Conservation (phyloP, 2,888 invertebrate genomes). For the Chouioia cunea region DNA sequence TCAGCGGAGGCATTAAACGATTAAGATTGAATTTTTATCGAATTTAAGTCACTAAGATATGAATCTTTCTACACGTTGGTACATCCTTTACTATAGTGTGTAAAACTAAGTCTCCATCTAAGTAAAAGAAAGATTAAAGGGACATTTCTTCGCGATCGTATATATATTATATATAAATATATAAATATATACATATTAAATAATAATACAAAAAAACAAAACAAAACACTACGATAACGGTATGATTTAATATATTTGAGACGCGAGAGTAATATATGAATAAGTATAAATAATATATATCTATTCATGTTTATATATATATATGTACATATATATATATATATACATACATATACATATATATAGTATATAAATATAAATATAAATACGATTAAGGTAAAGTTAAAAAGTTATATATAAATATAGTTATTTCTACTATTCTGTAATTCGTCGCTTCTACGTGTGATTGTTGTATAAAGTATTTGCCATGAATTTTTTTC, state of each 20-base stretch:
- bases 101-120: conserved; percentile 55
- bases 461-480: conserved; percentile 68
- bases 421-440: conserved; percentile 67
- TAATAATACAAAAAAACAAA: no score
- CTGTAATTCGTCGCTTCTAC: conserved; percentile 67
- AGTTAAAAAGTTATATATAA: conserved; percentile 55
- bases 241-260: conserved; percentile 62
- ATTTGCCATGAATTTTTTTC: conserved; percentile 55
- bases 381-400: conserved; percentile 47
- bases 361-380: conserved; percentile 50
- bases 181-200: conserved; percentile 55
- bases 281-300: conserved; percentile 51
- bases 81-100: conserved; percentile 64
- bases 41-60: conserved; percentile 65
- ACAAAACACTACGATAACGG: conserved; percentile 51
- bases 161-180: conserved; percentile 49
- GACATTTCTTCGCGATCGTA: conserved; percentile 62
- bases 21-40: conserved; percentile 62
- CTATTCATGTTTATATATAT: no score
- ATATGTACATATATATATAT: no score
- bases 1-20: conserved; percentile 45
- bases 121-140: conserved; percentile 52
- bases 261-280: conserved; percentile 57
- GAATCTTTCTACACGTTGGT: conserved; percentile 68
- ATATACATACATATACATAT: no score